Evolutionary conservation across 2,113 vertebrate genomes (phyloP), one percentile per base, ranked within the genome.

Genomic region (Osmerus mordax): DNA sequence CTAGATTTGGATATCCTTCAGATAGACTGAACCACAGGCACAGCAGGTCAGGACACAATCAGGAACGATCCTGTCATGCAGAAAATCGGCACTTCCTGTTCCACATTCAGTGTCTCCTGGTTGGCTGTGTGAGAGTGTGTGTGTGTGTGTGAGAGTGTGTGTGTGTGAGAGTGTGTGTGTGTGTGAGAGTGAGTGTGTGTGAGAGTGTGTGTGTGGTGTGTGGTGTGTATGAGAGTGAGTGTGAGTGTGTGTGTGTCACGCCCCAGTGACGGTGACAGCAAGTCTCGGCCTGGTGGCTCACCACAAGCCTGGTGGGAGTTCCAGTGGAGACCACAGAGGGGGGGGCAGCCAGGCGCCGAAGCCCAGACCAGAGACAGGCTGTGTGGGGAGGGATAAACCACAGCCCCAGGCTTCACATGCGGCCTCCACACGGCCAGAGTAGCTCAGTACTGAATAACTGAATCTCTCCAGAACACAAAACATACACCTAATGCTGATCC

Each of bases 271-370:
- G 65, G 67, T 73, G 67, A 84, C 64, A 73, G 72, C 70, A 32
- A 62, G 72, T 79, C 78, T 74, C 3, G 69, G 71, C 76, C 19
- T 52, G 65, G 74, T 1, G 47, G 70, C 73, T 78, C 66, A 73
- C 71, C 78, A 70, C 76, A 78, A 51, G 66, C 62, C 67, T 21
- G 15, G 0, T 62, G 51, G 60, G 47, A 75, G 76, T 78, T 72
- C 74, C 65, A 75, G 61, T 56, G 2, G 3, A 3, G 2, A 70
- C 74, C 67, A 9, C 68, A 72, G 62, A 71, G 23, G 61, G 67
- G 70, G 80, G 68, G 64, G 14, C 56, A 63, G 60, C 55, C 58
- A 58, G 85, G 76, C 70, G 69, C 77, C 75, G 13, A 1, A 25
- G 59, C 41, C 67, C 64, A 75, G 62, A 73, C 69, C 15, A 76